Percentiles rank a stretch among this genome's conserved stretches.
phyloP scores from a whole-genome alignment of 2,888 invertebrate genomes.

The Pycnomerus fuliginosus region DNA sequence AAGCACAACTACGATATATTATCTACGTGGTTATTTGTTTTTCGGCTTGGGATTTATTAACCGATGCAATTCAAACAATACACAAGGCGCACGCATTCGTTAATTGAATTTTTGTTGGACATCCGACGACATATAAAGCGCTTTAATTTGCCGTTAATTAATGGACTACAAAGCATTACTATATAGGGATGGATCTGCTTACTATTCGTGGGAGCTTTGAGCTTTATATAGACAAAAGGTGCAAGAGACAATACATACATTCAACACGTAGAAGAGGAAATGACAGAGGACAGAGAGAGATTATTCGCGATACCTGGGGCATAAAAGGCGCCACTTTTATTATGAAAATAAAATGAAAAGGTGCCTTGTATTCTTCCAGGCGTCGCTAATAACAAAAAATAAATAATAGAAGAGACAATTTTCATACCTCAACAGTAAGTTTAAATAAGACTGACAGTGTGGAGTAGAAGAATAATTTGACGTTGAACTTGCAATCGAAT shows the following conservation, averaged over 20 bases:
- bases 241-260: constrained; percentile 16
- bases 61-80: constrained; percentile 1
- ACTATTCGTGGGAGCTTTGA: constrained; percentile 1
- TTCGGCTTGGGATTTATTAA: background rate
- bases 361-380: no score
- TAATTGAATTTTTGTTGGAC: constrained; percentile 11
- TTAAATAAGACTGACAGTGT: no score
- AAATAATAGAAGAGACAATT: no score
- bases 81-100: constrained; percentile 6
- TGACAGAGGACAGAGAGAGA: constrained; percentile 16
- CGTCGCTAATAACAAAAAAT: no score
- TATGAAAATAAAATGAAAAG: no score
- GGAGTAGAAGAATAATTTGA: no score
- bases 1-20: no score
- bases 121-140: constrained; percentile 10
- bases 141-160: constrained; percentile 11
- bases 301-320: constrained; percentile 19
- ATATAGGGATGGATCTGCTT: background rate
- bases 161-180: constrained; percentile 3
- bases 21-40: no score
- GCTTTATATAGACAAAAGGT: no score
- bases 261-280: constrained; percentile 12
- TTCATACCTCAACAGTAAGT: no score
- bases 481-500: no score
- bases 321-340: constrained; percentile 7